Conservation (phyloP, 1,140 invertebrate genomes). For the Bombus balteatus region DNA sequence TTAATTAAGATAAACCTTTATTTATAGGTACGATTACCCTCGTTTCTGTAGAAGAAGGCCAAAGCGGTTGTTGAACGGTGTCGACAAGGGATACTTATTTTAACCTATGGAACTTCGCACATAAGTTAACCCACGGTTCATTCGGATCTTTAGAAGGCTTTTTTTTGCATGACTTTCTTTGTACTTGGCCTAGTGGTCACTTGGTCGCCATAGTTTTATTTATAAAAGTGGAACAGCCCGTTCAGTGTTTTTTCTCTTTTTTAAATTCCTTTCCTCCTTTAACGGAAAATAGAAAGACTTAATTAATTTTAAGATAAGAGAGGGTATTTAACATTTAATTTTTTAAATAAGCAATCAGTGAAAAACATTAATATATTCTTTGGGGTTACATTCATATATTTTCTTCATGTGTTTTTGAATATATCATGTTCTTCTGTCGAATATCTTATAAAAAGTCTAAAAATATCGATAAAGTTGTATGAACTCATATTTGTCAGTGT, state of each 20-base stretch:
- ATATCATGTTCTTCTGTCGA: no score
- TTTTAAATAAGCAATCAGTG: no score
- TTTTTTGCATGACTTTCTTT: conserved; percentile 12
- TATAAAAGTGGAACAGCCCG: conserved; percentile 10
- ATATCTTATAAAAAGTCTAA: no score
- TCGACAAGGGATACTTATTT: conserved; percentile 41
- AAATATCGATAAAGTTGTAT: no score
- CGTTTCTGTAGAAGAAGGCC: conserved; percentile 30
- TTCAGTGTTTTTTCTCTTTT: neutral
- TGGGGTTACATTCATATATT: no score
- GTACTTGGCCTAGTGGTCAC: neutral
- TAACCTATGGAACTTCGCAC: conserved; percentile 23
- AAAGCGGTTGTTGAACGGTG: conserved; percentile 31
- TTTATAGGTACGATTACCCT: conserved; percentile 45
- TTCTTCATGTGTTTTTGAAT: no score
- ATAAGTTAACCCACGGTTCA: conserved; percentile 27
- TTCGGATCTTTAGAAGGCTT: conserved; percentile 11
- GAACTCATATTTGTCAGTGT: neutral
- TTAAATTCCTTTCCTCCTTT: neutral
- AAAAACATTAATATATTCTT: no score
- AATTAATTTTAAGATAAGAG: neutral
- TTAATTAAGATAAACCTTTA: conserved; percentile 43
- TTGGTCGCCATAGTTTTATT: neutral
- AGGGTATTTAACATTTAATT: no score
- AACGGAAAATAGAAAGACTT: no score